phyloP scores from a whole-genome alignment of 2,113 vertebrate species.

The Peromyscus polionotus region DNA sequence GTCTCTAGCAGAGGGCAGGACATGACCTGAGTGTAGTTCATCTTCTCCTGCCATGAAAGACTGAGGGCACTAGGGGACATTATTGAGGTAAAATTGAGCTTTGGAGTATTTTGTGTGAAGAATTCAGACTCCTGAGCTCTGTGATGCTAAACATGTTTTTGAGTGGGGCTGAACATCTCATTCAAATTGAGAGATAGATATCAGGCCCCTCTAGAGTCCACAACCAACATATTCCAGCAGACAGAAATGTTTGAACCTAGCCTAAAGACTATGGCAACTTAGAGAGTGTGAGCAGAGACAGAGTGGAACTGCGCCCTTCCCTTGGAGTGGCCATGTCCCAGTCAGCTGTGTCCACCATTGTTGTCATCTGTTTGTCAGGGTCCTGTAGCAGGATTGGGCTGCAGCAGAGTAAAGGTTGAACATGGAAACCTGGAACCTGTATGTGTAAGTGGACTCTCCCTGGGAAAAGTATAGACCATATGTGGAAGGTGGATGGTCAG shows the following conservation, averaged over 20 bases:
- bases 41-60: not conserved
- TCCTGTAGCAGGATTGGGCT: not conserved
- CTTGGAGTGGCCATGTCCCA: not conserved
- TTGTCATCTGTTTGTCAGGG: not conserved
- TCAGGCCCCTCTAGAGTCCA: no score
- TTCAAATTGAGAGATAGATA: not conserved
- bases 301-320: no score
- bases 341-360: not conserved
- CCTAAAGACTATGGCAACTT: not conserved
- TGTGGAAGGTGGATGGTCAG: not conserved
- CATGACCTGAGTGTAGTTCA: not conserved
- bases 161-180: not conserved
- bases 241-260: not conserved
- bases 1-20: not conserved
- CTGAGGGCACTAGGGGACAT: rapidly evolving
- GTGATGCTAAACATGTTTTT: not conserved
- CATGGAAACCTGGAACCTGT: not conserved
- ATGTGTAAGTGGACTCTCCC: rapidly evolving
- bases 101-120: rapidly evolving
- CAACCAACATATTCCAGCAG: not conserved
- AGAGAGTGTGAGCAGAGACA: not conserved
- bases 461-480: not conserved
- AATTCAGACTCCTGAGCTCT: not conserved
- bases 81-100: not conserved
- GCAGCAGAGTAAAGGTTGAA: not conserved